These are phyloP conservation scores for Augochlora pura DNA, from an alignment of 1,140 invertebrate species.

Conservation along the genomic window DNA sequence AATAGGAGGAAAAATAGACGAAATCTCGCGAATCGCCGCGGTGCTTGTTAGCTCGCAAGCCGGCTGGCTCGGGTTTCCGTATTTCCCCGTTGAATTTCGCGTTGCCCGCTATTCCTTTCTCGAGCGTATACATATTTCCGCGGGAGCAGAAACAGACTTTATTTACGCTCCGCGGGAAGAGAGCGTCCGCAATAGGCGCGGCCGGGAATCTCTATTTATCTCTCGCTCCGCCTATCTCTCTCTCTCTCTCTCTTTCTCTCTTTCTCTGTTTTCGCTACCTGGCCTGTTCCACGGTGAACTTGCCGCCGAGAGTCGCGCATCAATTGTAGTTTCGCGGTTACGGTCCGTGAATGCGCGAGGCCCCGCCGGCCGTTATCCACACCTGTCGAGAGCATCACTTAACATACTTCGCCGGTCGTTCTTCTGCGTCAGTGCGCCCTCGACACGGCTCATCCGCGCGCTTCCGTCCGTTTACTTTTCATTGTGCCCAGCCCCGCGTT, in stretches of 20 bases:
- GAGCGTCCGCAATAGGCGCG: not conserved
- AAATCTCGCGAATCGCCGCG: not conserved
- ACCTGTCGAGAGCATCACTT: slow-evolving; percentile 60
- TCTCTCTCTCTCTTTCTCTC: too few species aligned
- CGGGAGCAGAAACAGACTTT: not conserved
- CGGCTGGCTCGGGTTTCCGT: not conserved
- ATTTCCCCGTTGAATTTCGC: not conserved
- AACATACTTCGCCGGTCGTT: slow-evolving; percentile 66
- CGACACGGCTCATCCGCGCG: slow-evolving; percentile 26
- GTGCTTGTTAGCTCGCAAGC: not conserved
- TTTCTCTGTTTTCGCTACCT: too few species aligned
- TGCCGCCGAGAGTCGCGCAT: not conserved
- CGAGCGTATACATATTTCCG: too few species aligned
- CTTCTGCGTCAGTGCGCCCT: slow-evolving; percentile 43
- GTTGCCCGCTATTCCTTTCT: not conserved
- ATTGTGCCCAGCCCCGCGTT: not conserved
- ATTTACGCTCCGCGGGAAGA: not conserved
- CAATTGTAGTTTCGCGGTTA: slow-evolving; percentile 21
- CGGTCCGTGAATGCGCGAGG: slow-evolving; percentile 8
- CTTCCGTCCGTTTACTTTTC: slow-evolving; percentile 49
- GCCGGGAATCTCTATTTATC: not conserved
- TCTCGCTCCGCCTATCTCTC: too few species aligned
- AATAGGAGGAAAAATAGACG: not conserved
- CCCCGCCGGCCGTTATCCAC: slow-evolving; percentile 36
- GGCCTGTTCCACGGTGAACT: not conserved